Conservation (phyloP, 2,797 vertebrate genomes). For the Avahi laniger region DNA sequence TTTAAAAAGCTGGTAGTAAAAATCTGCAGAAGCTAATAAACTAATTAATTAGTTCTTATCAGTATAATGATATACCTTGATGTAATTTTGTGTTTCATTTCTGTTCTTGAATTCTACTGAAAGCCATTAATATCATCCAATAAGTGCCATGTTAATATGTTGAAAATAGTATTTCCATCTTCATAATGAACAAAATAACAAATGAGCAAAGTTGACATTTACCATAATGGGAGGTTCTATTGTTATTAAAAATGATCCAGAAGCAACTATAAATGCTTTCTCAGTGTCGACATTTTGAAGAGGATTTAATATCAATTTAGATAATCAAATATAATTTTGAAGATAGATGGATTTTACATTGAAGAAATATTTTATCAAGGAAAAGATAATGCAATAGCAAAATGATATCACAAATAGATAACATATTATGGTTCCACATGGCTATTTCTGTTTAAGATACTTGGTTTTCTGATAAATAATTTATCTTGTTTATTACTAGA, state of each 20-base stretch:
- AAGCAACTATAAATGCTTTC: background rate
- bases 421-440: fast-evolving
- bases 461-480: background rate
- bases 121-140: background rate
- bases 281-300: conserved; percentile 12
- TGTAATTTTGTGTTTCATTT: conserved; percentile 47
- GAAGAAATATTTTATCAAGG: background rate
- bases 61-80: conserved; percentile 14
- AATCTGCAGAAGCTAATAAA: conserved; percentile 37
- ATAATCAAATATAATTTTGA: conserved; percentile 10
- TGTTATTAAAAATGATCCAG: conserved; percentile 23
- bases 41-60: conserved; percentile 20
- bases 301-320: conserved; percentile 9
- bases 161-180: conserved; percentile 27
- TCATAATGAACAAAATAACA: conserved; percentile 7
- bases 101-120: conserved; percentile 44
- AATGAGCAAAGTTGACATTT: background rate
- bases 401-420: background rate
- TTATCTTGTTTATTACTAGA: background rate
- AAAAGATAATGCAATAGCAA: background rate
- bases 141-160: background rate
- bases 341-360: background rate
- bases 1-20: conserved; percentile 54
- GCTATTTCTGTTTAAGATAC: background rate
- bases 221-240: background rate